Evolutionary conservation across 2,888 invertebrate genomes (phyloP), one percentile per base, ranked within the genome.

Genomic region (Philereme transversata): DNA sequence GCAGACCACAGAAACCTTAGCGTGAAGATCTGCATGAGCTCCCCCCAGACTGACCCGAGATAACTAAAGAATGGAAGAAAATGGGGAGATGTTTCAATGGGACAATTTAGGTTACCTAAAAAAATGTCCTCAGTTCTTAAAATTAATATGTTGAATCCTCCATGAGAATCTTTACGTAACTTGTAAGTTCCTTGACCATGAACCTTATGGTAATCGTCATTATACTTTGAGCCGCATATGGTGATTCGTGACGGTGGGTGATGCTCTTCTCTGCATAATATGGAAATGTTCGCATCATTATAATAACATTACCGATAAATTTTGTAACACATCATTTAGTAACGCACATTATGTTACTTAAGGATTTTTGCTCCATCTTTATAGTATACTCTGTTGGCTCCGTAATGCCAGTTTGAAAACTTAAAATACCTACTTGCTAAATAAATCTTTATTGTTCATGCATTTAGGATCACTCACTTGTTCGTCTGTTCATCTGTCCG

Each of bases 271-370:
- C 58, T 53, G 54, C 45, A 63, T 60, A 59, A 52, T 61, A 65
- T 70, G 69, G 58, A 65, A 68, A 71, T 69, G 64, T 69, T 63
- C 56, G 68, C 56, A 62, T 74, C 76, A 79, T 84, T 81, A 84
- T 69, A 77, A 76, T 71, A 76, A 79, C 79, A 84, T 84, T 84
- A 84, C 78, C 74, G 77, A 83, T 81, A 81, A 77, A 76, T 77
- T 81, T 79, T 76, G 83, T 79, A 76, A 82, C 80, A 66, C 69
- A 56, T 64, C 68, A 71, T 68, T 69, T 65, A 55, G 54, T 46
- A 58, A 62, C 34, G 44, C 54, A 62, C 47, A 46, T 62, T 54
- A 54, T n/a, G 35, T 45, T 43, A 35, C 46, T 57, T 11, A 45
- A 46, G 49, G 50, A 7, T 62, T 55, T 53, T 62, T 62, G 41